phyloP scores from a whole-genome alignment of 2,113 vertebrate genomes.

The Mesoclemmys tuberculata region DNA sequence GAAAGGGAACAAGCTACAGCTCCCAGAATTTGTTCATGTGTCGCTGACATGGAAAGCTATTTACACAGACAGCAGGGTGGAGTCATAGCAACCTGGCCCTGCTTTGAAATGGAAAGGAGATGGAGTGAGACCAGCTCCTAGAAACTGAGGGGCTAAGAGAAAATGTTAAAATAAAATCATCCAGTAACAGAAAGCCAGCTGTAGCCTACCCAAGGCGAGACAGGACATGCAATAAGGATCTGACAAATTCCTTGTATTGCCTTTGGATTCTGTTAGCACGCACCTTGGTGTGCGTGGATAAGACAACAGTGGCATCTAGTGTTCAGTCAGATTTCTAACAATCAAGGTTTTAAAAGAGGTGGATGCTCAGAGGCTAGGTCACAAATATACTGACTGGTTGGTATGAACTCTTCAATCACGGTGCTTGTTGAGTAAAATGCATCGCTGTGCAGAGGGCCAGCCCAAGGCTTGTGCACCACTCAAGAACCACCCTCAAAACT shows the following conservation, averaged over 20 bases:
- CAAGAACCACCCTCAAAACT: neutral
- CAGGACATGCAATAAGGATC: neutral
- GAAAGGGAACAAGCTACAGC: neutral
- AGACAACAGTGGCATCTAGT: slow-evolving; percentile 76
- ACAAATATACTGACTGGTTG: neutral
- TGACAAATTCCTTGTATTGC: neutral
- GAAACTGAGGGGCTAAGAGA: neutral
- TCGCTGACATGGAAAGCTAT: fast-evolving
- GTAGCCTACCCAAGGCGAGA: neutral
- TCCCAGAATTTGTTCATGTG: neutral
- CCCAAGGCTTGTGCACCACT: neutral
- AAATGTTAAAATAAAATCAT: neutral
- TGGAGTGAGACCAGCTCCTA: neutral
- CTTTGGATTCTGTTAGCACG: fast-evolving
- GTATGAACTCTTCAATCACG: fast-evolving
- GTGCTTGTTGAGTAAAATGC: neutral
- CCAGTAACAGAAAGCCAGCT: neutral
- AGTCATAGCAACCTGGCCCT: neutral
- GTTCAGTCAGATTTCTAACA: slow-evolving; percentile 11
- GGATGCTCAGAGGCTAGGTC: fast-evolving
- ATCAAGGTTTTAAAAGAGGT: fast-evolving
- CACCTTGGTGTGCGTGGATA: neutral
- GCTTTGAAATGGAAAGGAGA: neutral
- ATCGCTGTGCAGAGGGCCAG: fast-evolving
- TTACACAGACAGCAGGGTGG: neutral